Base-by-base conservation (phyloP, 2,888 invertebrate genomes). In the Metallyticus violacea region DNA sequence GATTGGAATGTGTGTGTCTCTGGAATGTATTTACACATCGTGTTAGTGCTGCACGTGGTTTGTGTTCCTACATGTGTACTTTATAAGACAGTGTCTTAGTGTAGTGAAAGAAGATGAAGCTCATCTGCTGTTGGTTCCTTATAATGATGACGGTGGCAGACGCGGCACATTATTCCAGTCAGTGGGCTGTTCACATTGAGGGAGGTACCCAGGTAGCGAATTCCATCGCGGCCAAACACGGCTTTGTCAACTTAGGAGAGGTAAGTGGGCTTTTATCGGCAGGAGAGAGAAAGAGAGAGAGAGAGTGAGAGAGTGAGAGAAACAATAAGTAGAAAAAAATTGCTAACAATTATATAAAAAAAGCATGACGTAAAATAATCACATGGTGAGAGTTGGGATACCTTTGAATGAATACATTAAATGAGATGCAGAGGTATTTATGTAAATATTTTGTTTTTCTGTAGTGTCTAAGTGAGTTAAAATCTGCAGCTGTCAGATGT, bases 121-220 rank as follows among this genome's bases (percentile, higher is more conserved):
- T 62, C 40, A 15, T 62, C 40, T 62, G 40, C 40, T 62, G 40
- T 62, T 62, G 9, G 40, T 62, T 62, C 40, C 40, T 62, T 62
- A 62, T 62, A 62, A 62, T 62, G 40, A 62, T 22, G 40, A 62
- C 40, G 40, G 40, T 62, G 40, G 40, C 40, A 62, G 22, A 62
- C 40, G 40, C 30, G n/a, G 40, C 62, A 29, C 95, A 95, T 91
- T 97, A 94, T 91, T 96, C 96, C 88, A 95, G 96, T 91, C 96
- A 97, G 92, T 97, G 97, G 97, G 97, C 97, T 88, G 96, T 97
- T 87, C 96, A 96, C 91, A 95, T 97, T 90, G 95, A 95, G 28
- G 95, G 94, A 88, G 93, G 93, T 40, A 94, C 93, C 25, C 92
- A 93, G 78, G 93, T 93, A n/a, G 97, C 97, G 79, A 94, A 96